These are phyloP conservation scores for Diadegma fenestrale DNA, from an alignment of 2,888 invertebrate genomes.

Conservation along the genomic window DNA sequence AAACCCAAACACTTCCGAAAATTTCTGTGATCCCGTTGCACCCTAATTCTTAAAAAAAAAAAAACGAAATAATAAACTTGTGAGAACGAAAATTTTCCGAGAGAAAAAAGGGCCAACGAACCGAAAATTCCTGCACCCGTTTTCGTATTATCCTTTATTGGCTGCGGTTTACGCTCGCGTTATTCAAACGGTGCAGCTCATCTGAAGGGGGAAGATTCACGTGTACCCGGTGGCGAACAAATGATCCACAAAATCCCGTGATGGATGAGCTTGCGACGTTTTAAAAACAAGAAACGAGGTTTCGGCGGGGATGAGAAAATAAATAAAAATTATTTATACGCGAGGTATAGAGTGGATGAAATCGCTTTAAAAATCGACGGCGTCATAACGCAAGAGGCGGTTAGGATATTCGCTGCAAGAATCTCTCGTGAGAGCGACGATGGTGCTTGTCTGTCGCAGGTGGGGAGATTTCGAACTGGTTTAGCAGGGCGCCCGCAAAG, in stretches of 20 bases:
- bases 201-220: neutral
- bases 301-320: neutral
- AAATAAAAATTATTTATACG: neutral
- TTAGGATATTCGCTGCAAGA: constrained; percentile 31
- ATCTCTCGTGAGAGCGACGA: constrained; percentile 17
- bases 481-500: constrained; percentile 17
- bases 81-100: constrained; percentile 1
- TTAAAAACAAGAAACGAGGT: constrained; percentile 41
- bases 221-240: constrained; percentile 31
- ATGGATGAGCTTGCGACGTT: constrained; percentile 55
- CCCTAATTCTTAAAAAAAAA: neutral
- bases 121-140: constrained; percentile 22
- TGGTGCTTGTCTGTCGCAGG: constrained; percentile 34
- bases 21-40: neutral
- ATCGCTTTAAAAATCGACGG: constrained; percentile 29
- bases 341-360: neutral
- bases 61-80: neutral
- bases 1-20: neutral
- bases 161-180: constrained; percentile 6
- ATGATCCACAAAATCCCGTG: constrained; percentile 55
- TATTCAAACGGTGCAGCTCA: constrained; percentile 9
- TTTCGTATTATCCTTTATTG: constrained; percentile 1
- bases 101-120: neutral
- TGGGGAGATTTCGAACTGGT: constrained; percentile 50
- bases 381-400: constrained; percentile 36